These are phyloP conservation scores for Lasioglossum baleicum DNA, from an alignment of 1,140 invertebrate species.

Conservation along the genomic window DNA sequence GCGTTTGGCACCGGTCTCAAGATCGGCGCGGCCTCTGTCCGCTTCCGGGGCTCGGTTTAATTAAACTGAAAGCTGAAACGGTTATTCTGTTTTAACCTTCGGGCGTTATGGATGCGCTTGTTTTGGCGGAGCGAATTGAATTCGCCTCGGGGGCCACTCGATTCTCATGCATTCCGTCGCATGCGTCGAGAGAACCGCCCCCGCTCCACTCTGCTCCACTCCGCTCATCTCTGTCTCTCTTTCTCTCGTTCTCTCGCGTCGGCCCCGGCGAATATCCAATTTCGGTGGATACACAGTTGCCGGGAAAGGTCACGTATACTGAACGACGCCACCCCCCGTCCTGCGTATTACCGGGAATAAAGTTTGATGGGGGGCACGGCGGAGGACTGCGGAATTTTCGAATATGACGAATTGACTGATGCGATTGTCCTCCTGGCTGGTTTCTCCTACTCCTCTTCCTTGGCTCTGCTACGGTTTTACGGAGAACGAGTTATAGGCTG, in stretches of 20 bases:
- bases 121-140: constrained; percentile 24
- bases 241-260: neutral
- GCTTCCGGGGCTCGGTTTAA: constrained; percentile 41
- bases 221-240: neutral
- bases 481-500: neutral
- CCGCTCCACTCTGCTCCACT: neutral
- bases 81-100: constrained; percentile 26
- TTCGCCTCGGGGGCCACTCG: neutral
- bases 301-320: constrained; percentile 35
- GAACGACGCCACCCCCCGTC: constrained; percentile 14
- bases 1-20: constrained; percentile 4
- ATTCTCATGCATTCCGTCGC: neutral
- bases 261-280: constrained; percentile 28
- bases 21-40: neutral
- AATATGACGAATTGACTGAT: constrained; percentile 36
- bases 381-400: constrained; percentile 38
- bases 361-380: constrained; percentile 34
- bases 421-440: constrained; percentile 7
- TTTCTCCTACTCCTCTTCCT: neutral
- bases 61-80: constrained; percentile 41
- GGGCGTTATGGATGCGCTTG: constrained; percentile 24
- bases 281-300: constrained; percentile 37
- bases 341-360: constrained; percentile 41
- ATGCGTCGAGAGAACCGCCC: neutral
- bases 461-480: constrained; percentile 9